Base-by-base conservation (phyloP, 2,888 invertebrate genomes). In the Caenorhabditis becei region DNA sequence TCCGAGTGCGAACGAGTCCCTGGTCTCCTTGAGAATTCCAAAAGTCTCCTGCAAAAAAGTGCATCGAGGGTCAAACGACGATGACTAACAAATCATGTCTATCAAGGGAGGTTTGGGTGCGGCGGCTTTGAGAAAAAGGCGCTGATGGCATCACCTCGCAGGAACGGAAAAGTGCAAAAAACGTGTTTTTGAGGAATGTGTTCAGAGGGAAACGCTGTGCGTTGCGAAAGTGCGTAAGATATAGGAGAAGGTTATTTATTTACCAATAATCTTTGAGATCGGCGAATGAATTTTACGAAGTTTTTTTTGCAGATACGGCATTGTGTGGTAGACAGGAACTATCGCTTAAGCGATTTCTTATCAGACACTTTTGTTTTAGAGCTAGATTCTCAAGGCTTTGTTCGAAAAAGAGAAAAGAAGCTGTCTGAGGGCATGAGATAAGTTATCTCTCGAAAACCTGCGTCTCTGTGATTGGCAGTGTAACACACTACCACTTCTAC, bases 151-250 rank as follows among this genome's bases (percentile, higher is more conserved):
- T 47, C 54, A 24, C 35, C 28, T n/a, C 20, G 24, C 54, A 28
- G 28, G 44, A 44, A 58, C 66, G 32, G 37, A 53, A 75, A 74
- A 74, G 74, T 56, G 51, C 74, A 74, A 59, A 65, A 32, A 75
- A 75, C 75, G 44, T 20, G 75, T 66, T 66, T n/a, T 41, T 66
- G 11, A 20, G 49, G 63, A 77, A 69, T 77, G 47, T 44, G 35
- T 58, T 56, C 56, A 26, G 54, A n/a, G 56, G 35, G 28, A 26
- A 54, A n/a, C 16, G n/a, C 10, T 11, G 10, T 32, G 8, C 18
- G 32, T 18, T n/a, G 35, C n/a, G 26, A 56, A 32, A 32, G 56
- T 32, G 32, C 56, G 35, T 28, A 11, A 32, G n/a, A 35, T 10
- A 35, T n/a, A 32, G 26, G 56, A 51, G 51, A 70, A 59, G 61